These are phyloP conservation scores for Pelusios castaneus DNA, from an alignment of 2,113 vertebrate species.

Conservation along the genomic window DNA sequence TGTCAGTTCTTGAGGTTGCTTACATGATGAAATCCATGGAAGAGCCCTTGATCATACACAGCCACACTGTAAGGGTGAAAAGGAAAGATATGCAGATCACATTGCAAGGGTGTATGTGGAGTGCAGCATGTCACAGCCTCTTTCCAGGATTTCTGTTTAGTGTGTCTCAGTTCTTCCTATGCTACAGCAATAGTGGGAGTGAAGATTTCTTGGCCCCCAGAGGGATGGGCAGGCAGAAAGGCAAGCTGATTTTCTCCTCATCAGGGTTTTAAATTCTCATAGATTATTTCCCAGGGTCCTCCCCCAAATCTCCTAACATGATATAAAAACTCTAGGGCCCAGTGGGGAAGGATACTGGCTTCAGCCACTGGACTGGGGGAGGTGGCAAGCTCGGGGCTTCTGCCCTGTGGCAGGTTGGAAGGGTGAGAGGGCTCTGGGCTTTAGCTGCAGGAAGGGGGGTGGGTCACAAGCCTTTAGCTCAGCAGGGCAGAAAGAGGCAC, in stretches of 20 bases:
- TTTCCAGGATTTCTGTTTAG: not conserved
- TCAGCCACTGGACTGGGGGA: not conserved
- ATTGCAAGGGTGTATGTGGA: too few species aligned
- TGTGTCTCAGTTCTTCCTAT: not conserved
- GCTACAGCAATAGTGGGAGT: not conserved
- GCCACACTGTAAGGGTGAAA: too few species aligned
- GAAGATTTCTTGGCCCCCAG: not conserved
- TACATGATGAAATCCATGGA: too few species aligned
- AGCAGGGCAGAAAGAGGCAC: too few species aligned
- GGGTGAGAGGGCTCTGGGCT: not conserved
- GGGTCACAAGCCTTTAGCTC: not conserved
- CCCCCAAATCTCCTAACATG: not conserved
- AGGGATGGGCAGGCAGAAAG: not conserved
- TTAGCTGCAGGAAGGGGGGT: not conserved
- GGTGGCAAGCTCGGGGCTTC: not conserved
- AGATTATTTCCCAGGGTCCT: not conserved
- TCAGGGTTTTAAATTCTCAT: not conserved
- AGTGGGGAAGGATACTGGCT: not conserved
- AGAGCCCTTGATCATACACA: too few species aligned
- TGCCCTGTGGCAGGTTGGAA: not conserved
- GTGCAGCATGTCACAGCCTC: not conserved
- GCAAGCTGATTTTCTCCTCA: not conserved
- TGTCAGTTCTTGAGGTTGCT: too few species aligned
- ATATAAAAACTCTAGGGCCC: not conserved
- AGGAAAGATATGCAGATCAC: too few species aligned